Evolutionary conservation across 2,888 invertebrate species (phyloP).

Genomic region (Helobdella robusta): DNA sequence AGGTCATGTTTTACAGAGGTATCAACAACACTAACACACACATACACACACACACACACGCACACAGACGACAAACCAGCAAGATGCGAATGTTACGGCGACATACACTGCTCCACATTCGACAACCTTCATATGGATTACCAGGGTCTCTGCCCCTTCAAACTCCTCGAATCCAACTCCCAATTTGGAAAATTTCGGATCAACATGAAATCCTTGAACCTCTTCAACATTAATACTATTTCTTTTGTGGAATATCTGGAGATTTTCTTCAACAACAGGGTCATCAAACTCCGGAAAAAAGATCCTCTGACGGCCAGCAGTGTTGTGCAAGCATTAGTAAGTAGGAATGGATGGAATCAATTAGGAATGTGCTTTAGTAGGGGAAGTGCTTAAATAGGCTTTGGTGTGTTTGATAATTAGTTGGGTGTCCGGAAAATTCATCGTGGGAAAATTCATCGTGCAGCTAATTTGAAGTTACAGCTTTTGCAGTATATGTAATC

Average conservation of each 20-base stretch:
- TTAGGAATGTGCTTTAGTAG: too few species aligned
- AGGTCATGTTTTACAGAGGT: too few species aligned
- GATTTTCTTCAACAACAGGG: neutral
- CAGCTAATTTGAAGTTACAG: too few species aligned
- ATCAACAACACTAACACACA: too few species aligned
- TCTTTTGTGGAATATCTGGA: conserved; percentile 3
- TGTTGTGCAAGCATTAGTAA: neutral
- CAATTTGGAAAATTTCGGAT: neutral
- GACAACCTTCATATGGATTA: conserved; percentile 4
- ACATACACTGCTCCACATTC: conserved; percentile 15
- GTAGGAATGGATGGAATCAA: too few species aligned
- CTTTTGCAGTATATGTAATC: too few species aligned
- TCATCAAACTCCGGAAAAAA: neutral
- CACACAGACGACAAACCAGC: neutral
- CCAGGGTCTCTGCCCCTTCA: conserved; percentile 7
- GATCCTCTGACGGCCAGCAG: neutral
- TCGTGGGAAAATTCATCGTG: too few species aligned
- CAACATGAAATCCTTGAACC: neutral
- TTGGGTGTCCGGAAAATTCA: too few species aligned
- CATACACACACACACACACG: too few species aligned
- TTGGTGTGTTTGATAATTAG: too few species aligned
- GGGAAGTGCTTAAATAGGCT: too few species aligned
- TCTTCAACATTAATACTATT: neutral
- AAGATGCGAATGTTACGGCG: conserved; percentile 5
- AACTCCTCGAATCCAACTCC: neutral